phyloP scores from a whole-genome alignment of 2,113 vertebrate genomes.

The Ammodytes marinus region DNA sequence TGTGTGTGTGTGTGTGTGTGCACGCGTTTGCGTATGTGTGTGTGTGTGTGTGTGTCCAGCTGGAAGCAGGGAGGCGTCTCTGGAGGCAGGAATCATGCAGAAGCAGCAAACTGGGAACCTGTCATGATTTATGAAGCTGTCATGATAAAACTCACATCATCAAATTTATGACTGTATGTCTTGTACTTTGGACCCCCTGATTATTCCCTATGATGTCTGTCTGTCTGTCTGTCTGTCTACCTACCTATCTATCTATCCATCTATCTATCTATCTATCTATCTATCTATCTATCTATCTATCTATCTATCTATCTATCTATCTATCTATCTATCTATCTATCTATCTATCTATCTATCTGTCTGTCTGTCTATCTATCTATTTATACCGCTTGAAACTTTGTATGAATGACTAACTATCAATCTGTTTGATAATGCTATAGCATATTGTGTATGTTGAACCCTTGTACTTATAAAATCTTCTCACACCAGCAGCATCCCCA shows the following conservation, averaged over 20 bases:
- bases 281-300: neutral
- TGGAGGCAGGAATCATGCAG: conserved; percentile 62
- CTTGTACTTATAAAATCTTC: neutral
- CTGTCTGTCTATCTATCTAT: too few relatives aligned
- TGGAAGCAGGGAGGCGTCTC: conserved; percentile 49
- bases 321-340: too few relatives aligned
- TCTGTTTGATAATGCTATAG: too few relatives aligned
- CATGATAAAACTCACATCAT: neutral
- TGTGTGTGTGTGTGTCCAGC: conserved; percentile 17
- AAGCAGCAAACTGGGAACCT: conserved; percentile 50
- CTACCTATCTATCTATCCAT: neutral
- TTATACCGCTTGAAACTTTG: too few relatives aligned
- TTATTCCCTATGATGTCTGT: neutral
- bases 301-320: too few relatives aligned
- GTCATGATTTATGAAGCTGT: conserved; percentile 36
- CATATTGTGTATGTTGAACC: too few relatives aligned
- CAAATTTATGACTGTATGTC: neutral
- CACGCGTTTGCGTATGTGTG: neutral
- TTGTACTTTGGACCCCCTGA: neutral
- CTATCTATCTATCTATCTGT: too few relatives aligned
- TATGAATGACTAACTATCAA: too few relatives aligned
- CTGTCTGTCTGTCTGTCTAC: neutral
- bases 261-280: neutral
- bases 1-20: conserved; percentile 1
- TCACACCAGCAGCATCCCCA: neutral